Evolutionary conservation across 1,140 invertebrate genomes (phyloP), one percentile per base, ranked within the genome.

Genomic region (Panagrolaimus sp.): DNA sequence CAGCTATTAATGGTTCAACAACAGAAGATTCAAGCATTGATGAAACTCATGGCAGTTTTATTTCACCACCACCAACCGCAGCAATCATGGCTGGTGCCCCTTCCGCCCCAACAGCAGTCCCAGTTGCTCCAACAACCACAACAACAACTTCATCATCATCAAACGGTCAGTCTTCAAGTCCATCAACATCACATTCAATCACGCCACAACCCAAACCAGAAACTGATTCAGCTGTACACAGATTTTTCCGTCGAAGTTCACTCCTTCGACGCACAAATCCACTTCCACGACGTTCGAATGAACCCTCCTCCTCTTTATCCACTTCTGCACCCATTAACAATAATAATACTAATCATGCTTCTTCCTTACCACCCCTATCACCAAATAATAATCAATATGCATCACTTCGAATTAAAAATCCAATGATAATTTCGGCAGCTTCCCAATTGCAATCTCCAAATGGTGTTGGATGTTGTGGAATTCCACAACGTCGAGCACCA

Each of bases 211-310:
- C 47, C 10, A 21, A 26, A 21, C 52, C 8, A 58, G 21, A 21
- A 0, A n/a, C 52, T 12, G 52, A 58, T 58, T 58, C 52, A 21
- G 52, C 52, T 21, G 28, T 58, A 28, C 52, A 58, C 52, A 21
- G 52, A 21, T 58, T 58, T 58, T 58, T 58, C 52, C 52, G 52
- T 21, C 52, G 52, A 26, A 58, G 52, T 21, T 58, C 52, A 8
- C 17, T 58, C 3, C 52, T 58, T 28, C 15, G 52, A 26, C 52
- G 52, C 17, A 58, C 52, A 28, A 58, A 58, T 28, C 52, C 52
- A 12, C 28, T 58, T 21, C 52, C 52, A 12, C 52, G 52, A 28
- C 52, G 52, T 28, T 38, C 32, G 32, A 58, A 21, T 24, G 15
- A 15, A 15, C 15, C 47, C 15, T n/a, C 47, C 12, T 21, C 21